phyloP scores from a whole-genome alignment of 2,888 invertebrate species.

The Rhopalosiphum nymphaeae region DNA sequence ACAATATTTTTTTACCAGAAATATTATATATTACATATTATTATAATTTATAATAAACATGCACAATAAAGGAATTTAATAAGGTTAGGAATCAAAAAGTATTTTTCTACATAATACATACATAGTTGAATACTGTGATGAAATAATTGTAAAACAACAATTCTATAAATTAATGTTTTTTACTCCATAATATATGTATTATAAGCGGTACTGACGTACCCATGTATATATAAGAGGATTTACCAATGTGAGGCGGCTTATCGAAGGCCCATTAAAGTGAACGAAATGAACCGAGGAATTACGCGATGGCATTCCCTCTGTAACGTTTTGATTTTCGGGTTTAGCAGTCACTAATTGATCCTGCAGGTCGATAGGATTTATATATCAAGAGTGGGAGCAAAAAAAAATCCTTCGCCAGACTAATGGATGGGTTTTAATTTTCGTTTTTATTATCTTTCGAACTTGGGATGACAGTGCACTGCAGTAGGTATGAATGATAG shows the following conservation, averaged over 20 bases:
- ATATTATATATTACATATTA: neutral
- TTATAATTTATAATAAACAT: neutral
- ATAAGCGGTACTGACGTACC: constrained; percentile 13
- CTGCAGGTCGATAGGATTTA: constrained; percentile 26
- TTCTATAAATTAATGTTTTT: constrained; percentile 4
- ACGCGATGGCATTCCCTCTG: constrained; percentile 22
- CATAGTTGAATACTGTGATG: neutral
- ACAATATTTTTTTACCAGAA: neutral
- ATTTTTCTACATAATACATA: neutral
- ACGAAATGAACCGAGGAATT: constrained; percentile 56
- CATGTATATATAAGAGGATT: constrained; percentile 12
- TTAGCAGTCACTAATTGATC: constrained; percentile 55
- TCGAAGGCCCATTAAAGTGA: constrained; percentile 32
- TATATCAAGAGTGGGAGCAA: constrained; percentile 13
- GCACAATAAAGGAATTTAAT: neutral
- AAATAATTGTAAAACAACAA: neutral
- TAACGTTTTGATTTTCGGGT: constrained; percentile 54
- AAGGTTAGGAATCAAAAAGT: neutral
- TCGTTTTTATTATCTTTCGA: constrained; percentile 40
- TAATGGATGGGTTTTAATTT: constrained; percentile 52
- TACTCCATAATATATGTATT: neutral
- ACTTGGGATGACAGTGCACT: neutral
- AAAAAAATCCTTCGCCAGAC: constrained; percentile 34
- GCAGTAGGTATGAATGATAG: neutral
- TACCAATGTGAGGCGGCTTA: constrained; percentile 17